Percentiles rank a stretch among this genome's conserved stretches.
Conservation (phyloP, 53 echinoderm and acorn worm species). For the Mesocentrotus franciscanus region DNA sequence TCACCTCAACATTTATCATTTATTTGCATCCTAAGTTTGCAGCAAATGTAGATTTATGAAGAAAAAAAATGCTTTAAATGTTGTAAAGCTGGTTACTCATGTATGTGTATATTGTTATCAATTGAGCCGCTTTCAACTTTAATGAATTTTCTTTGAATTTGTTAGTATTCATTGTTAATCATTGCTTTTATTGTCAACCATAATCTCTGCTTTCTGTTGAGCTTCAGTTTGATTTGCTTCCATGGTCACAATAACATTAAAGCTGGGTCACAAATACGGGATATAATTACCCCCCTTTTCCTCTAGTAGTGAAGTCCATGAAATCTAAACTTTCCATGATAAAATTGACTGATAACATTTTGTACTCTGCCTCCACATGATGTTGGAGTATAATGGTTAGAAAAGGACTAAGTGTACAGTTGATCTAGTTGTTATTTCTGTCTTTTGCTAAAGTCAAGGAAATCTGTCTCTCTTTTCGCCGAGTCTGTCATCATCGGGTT, state of each 20-base stretch:
- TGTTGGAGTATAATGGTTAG: not conserved
- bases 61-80: not conserved
- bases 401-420: not conserved
- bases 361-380: no score
- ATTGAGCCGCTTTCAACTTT: no score
- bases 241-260: no score
- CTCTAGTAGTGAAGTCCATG: not conserved
- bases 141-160: not conserved
- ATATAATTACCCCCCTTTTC: not conserved
- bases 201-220: not conserved
- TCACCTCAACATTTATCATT: not conserved
- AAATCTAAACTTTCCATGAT: not conserved
- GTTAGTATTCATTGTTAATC: not conserved
- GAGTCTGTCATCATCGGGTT: no score
- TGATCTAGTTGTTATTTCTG: not conserved
- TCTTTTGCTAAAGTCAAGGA: not conserved
- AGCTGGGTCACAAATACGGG: not conserved
- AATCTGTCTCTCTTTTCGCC: no score
- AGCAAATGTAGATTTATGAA: not conserved
- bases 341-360: not conserved
- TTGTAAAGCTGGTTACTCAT: not conserved
- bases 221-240: not conserved
- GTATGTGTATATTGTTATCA: not conserved
- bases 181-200: not conserved
- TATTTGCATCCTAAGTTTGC: not conserved